Evolutionary conservation across 2,888 invertebrate species (phyloP).

Genomic region (Esperia sulphurella): DNA sequence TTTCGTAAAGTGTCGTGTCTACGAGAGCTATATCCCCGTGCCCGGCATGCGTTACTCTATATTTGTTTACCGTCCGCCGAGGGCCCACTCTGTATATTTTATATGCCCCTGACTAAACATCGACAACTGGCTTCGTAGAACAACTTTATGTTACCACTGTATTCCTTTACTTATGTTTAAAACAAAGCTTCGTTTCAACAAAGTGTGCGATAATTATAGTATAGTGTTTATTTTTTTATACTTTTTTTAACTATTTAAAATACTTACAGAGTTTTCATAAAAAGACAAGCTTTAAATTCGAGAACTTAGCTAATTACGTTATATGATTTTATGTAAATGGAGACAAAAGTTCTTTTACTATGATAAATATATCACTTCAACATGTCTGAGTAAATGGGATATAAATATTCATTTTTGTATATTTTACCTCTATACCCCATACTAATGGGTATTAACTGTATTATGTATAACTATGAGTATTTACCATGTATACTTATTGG

Average conservation of each 20-base stretch:
- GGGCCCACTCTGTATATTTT: slow-evolving; percentile 58
- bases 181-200: slow-evolving; percentile 24
- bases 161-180: slow-evolving; percentile 28
- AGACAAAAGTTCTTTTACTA: too few relatives aligned
- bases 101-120: slow-evolving; percentile 59
- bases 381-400: too few relatives aligned
- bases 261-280: too few relatives aligned
- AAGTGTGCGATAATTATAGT: slow-evolving; percentile 14
- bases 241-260: neutral
- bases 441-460: too few relatives aligned
- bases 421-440: too few relatives aligned
- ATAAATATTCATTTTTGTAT: too few relatives aligned
- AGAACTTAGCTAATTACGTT: too few relatives aligned
- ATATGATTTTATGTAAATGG: too few relatives aligned
- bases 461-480: too few relatives aligned
- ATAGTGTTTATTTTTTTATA: slow-evolving; percentile 6
- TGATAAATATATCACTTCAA: too few relatives aligned
- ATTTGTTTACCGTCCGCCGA: slow-evolving; percentile 55
- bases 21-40: slow-evolving; percentile 2
- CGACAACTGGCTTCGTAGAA: slow-evolving; percentile 63
- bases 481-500: too few relatives aligned
- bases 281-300: too few relatives aligned
- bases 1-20: slow-evolving; percentile 22
- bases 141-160: slow-evolving; percentile 44
- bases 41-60: slow-evolving; percentile 30